Evolutionary conservation across 1,140 invertebrate species (phyloP).

Genomic region (Rhopalosiphum padi): DNA sequence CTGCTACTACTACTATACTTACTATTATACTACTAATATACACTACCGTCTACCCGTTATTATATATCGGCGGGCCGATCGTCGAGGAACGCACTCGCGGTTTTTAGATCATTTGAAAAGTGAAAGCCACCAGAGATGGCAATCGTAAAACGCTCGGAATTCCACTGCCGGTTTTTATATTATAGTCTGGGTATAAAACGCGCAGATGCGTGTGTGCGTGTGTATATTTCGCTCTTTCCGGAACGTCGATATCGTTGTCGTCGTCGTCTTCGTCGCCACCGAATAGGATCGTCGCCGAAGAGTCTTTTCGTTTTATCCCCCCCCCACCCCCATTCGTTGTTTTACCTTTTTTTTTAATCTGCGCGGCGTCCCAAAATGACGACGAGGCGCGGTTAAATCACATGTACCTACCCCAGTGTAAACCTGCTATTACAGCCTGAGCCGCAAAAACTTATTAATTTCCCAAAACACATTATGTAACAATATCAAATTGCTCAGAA

Average conservation of each 20-base stretch:
- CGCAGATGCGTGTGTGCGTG: neutral
- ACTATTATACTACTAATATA: slow-evolving; percentile 9
- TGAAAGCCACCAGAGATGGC: slow-evolving; percentile 42
- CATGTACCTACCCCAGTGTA: neutral
- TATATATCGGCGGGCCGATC: slow-evolving; percentile 18
- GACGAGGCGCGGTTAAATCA: neutral
- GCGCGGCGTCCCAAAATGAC: neutral
- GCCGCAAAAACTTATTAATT: too few relatives aligned
- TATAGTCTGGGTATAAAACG: neutral
- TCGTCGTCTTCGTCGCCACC: neutral
- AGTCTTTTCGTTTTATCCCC: neutral
- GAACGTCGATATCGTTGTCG: neutral
- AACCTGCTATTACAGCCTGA: too few relatives aligned
- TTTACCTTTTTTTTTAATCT: neutral
- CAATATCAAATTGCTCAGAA: neutral
- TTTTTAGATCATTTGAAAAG: slow-evolving; percentile 49
- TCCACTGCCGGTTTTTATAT: slow-evolving; percentile 37
- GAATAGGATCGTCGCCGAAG: neutral
- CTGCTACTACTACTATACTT: neutral
- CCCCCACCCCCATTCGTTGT: neutral
- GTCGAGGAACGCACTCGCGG: slow-evolving; percentile 23
- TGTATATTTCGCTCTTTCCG: neutral
- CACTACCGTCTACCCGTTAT: neutral
- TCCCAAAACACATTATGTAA: neutral
- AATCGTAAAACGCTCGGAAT: slow-evolving; percentile 45